Conservation (phyloP, 2,797 vertebrate genomes). For the Pangasius sanitwongsei region DNA sequence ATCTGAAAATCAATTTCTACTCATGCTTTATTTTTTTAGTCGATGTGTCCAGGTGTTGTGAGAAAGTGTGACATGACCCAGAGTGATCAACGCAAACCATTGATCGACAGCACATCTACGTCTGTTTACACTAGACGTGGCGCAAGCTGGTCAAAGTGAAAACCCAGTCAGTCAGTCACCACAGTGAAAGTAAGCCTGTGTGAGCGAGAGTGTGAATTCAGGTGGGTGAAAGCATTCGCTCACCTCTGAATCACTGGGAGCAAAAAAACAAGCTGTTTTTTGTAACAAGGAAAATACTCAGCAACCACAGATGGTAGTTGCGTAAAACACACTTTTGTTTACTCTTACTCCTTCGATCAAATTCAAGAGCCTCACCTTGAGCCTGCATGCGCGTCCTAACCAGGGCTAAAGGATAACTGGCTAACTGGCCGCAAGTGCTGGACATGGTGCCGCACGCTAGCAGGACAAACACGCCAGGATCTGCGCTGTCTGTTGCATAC, state of each 20-base stretch:
- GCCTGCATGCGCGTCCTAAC: constrained; percentile 97
- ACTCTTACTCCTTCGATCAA: background rate
- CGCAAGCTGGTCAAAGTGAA: background rate
- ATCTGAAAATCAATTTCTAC: background rate
- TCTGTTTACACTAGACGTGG: constrained; percentile 13
- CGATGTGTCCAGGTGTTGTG: background rate
- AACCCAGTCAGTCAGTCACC: background rate
- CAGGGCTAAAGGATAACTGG: constrained; percentile 94
- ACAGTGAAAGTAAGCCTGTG: background rate
- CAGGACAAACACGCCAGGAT: constrained; percentile 93
- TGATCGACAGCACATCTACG: background rate
- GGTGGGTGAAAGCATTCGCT: background rate
- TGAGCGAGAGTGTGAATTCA: background rate
- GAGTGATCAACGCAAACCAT: background rate
- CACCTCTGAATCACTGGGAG: background rate
- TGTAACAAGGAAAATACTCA: background rate
- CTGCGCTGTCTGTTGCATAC: constrained; percentile 87
- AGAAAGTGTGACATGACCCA: background rate
- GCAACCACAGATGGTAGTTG: background rate
- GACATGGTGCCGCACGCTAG: constrained; percentile 95
- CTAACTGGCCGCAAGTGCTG: constrained; percentile 92
- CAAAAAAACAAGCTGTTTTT: background rate
- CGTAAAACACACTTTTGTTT: background rate
- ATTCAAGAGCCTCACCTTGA: constrained; percentile 79
- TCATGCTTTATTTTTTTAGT: background rate